A percentile compares a stretch with the other conserved stretches of the same genome.
These are phyloP conservation scores for Fragariocoptes setiger DNA, from an alignment of 1,140 invertebrate genomes.

Conservation along the genomic window DNA sequence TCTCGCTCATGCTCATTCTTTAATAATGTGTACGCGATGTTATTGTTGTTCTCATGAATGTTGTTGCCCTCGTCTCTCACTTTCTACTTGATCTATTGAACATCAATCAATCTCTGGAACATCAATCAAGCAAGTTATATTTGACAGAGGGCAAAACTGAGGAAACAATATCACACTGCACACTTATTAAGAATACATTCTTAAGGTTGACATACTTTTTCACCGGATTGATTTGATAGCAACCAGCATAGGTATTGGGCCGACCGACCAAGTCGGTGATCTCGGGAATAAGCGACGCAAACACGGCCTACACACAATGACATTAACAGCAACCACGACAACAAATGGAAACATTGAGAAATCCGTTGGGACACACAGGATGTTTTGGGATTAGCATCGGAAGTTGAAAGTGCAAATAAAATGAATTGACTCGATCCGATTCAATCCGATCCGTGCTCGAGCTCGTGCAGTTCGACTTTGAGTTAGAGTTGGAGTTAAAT, in stretches of 20 bases:
- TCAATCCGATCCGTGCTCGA: neutral
- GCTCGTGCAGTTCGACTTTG: neutral
- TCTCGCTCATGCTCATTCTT: no score
- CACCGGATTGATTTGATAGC: conserved; percentile 85
- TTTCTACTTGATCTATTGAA: no score
- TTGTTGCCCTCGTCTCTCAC: no score
- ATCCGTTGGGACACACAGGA: neutral
- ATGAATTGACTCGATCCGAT: no score
- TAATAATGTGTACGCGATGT: no score
- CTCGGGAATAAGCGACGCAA: conserved; percentile 83
- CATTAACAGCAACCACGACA: neutral
- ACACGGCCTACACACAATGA: conserved; percentile 19
- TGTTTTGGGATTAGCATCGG: neutral
- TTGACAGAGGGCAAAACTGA: no score
- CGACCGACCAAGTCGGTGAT: conserved; percentile 91
- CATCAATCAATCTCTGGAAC: no score
- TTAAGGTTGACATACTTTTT: conserved; percentile 87
- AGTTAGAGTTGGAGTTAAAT: neutral
- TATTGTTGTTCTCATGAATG: no score
- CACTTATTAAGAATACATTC: no score
- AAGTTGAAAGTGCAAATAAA: neutral
- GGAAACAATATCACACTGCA: no score
- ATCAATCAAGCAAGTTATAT: no score
- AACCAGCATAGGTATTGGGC: conserved; percentile 86
- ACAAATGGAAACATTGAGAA: neutral